Evolutionary conservation across 2,797 vertebrate genomes (phyloP), one percentile per base, ranked within the genome.

Genomic region (Acipenser oxyrinchus): DNA sequence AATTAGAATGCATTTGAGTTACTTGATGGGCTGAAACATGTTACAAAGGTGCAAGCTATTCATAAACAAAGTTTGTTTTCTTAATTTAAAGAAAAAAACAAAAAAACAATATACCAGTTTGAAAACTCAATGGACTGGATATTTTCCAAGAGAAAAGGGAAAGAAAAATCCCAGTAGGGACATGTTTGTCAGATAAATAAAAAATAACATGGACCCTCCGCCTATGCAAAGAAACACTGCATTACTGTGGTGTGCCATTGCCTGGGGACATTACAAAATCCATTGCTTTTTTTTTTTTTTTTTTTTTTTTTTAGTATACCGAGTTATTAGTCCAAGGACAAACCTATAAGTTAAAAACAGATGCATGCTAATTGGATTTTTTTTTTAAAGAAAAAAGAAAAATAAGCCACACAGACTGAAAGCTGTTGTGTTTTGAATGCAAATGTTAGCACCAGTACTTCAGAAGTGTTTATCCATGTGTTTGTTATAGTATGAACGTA

Each of bases 211-310:
- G n/a, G 53, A 10, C 53, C 53, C 10, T 55, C 53, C 9, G 1
- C 6, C 53, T 55, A 55, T 55, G 53, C 53, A 55, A n/a, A 55
- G n/a, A 55, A 55, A n/a, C 53, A 55, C 53, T 55, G 53, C n/a
- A 55, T 55, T 55, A 9, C 6, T 9, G 9, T n/a, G n/a, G 53
- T n/a, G n/a, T 6, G 53, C 53, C 53, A 55, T 55, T 10, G 53
- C 53, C 53, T 55, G 53, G 53, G 53, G 53, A n/a, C 53, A 0
- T 10, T 10, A 7, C 53, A 55, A 55, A 55, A 55, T 7, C 53
- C 53, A 55, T n/a, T 55, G 53, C 53, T 55, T 55, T 55, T 55
- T 9, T 37, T 55, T 55, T 10, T 55, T 55, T 55, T 9, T 37
- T 55, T 55, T 10, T 55, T 55, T 55, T 9, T 37, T 55, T 55